Evolutionary conservation across 1,140 invertebrate species (phyloP).

Genomic region (Aphidius gifuensis): DNA sequence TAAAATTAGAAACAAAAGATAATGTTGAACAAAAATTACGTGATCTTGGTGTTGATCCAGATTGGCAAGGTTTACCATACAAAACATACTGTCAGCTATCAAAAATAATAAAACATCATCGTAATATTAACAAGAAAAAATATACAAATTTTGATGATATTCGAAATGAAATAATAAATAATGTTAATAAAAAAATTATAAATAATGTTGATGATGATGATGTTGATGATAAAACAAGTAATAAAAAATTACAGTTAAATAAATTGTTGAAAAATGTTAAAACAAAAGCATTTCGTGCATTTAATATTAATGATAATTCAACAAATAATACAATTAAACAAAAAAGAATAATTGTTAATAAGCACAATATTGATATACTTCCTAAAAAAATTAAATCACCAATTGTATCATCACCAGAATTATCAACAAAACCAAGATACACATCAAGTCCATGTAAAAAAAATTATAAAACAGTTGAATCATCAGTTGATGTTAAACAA

Average conservation of each 20-base stretch:
- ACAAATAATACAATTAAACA: slow-evolving; percentile 23
- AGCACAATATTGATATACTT: slow-evolving; percentile 27
- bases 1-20: slow-evolving; percentile 34
- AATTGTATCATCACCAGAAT: not conserved
- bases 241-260: slow-evolving; percentile 46
- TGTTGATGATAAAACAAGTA: slow-evolving; percentile 15
- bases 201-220: slow-evolving; percentile 27
- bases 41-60: slow-evolving; percentile 58
- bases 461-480: slow-evolving; percentile 9
- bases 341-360: not conserved
- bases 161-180: slow-evolving; percentile 53
- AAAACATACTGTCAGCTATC: slow-evolving; percentile 56
- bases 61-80: slow-evolving; percentile 54
- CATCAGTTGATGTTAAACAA: slow-evolving; percentile 8
- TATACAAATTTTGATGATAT: slow-evolving; percentile 53
- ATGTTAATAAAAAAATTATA: slow-evolving; percentile 49
- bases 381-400: slow-evolving; percentile 34
- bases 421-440: slow-evolving; percentile 14
- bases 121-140: slow-evolving; percentile 56
- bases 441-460: slow-evolving; percentile 12
- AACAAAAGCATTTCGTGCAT: slow-evolving; percentile 55
- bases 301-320: slow-evolving; percentile 41
- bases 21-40: slow-evolving; percentile 46
- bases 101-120: slow-evolving; percentile 54
- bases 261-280: slow-evolving; percentile 55